These are phyloP conservation scores for Mus minutoides DNA, from an alignment of 2,797 vertebrate genomes.

Conservation along the genomic window DNA sequence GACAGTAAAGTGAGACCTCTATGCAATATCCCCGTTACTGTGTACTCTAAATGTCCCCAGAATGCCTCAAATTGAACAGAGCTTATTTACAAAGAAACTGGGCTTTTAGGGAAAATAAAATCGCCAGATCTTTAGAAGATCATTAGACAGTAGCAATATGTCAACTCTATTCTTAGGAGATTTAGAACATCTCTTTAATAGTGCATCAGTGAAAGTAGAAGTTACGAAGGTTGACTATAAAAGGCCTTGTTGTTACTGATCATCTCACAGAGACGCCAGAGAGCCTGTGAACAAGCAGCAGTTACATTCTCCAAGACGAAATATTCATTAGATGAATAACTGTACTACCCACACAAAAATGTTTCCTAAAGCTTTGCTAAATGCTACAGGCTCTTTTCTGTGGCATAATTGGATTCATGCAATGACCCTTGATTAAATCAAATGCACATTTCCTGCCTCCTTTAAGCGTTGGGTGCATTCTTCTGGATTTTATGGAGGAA, in stretches of 20 bases:
- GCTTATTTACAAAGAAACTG: constrained; percentile 18
- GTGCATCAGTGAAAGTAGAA: background rate
- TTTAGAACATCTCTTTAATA: background rate
- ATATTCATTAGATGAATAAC: constrained; percentile 41
- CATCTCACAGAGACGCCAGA: background rate
- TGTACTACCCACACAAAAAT: background rate
- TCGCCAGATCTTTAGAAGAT: background rate
- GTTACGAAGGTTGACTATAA: background rate
- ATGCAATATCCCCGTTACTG: background rate
- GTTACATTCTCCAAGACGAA: background rate
- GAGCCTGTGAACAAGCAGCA: background rate
- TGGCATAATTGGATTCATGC: background rate
- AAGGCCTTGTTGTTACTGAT: background rate
- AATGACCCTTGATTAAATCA: constrained; percentile 21
- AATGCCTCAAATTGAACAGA: background rate
- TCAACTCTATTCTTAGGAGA: background rate
- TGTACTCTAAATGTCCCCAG: constrained; percentile 5
- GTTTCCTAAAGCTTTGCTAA: background rate
- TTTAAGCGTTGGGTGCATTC: background rate
- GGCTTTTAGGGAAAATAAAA: background rate
- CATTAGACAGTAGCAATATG: background rate
- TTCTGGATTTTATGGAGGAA: background rate
- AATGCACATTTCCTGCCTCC: background rate
- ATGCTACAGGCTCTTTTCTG: background rate
- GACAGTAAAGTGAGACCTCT: background rate